Base-by-base conservation (phyloP, 2,888 invertebrate species). In the Cylindroiulus punctatus region DNA sequence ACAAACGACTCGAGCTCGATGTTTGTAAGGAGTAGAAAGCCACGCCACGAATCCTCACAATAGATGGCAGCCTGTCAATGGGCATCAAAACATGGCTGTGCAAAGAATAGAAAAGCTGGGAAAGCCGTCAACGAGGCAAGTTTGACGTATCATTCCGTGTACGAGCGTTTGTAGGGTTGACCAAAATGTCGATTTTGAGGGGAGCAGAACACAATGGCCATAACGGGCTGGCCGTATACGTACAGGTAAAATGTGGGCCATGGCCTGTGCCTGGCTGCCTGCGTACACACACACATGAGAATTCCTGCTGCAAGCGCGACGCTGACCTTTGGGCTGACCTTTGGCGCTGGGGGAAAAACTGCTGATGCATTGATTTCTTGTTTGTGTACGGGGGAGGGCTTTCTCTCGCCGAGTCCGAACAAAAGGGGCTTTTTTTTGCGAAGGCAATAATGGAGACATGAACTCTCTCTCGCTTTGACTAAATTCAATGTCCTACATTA, bases 321-420 rank as follows among this genome's bases (percentile, higher is more conserved):
- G 76, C 30, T 30, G 76, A 76, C 76, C 76, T 76, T 30, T 76
- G 22, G 76, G 76, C 1, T 76, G 76, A 76, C 30, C 76, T 76
- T 76, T 76, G 7, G 76, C 14, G 26, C 26, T n/a, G 44, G 30
- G 30, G 76, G 76, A 76, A 76, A 76, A 76, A 76, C 30, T 76
- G 76, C 76, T 76, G 76, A 76, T 76, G 76, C 76, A 76, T 76
- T 76, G 76, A 76, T 76, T 76, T 76, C 76, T 76, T 76, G 76
- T 76, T 76, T 76, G 76, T 76, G 76, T 76, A 76, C 76, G 76
- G 76, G 76, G 76, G 76, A 76, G 76, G 76, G 76, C 76, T 76
- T 76, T 76, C 76, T 76, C 76, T 76, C 76, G 76, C n/a, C n/a
- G 76, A 10, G 76, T 76, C 76, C 76, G 76, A 76, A 76, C 76